phyloP scores from a whole-genome alignment of 2,113 vertebrate species.

The Megaptera novaeangliae region DNA sequence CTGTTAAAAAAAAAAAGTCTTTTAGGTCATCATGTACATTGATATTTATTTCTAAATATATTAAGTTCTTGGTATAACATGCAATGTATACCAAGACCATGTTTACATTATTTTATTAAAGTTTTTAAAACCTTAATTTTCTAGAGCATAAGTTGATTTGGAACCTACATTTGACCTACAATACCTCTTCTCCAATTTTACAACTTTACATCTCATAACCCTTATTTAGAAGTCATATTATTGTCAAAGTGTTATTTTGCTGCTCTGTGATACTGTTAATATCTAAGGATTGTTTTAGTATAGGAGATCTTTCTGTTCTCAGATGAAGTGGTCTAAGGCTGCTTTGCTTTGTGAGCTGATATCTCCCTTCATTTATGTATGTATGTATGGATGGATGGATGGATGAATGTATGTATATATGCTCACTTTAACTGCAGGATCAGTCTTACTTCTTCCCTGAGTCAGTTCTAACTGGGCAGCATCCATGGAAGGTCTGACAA shows the following conservation, averaged over 20 bases:
- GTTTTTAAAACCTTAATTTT: not conserved
- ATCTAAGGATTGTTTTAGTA: not conserved
- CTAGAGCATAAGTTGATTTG: not conserved
- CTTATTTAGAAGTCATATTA: not conserved
- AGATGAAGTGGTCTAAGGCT: not conserved
- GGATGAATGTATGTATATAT: not conserved
- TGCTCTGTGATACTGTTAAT: not conserved
- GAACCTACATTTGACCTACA: not conserved
- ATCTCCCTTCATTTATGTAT: not conserved
- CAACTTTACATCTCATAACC: not conserved
- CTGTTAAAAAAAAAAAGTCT: not conserved
- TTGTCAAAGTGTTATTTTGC: not conserved
- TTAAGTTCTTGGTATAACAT: not conserved
- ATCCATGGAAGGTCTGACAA: not conserved
- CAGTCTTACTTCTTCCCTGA: not conserved
- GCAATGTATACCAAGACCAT: not conserved
- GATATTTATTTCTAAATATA: not conserved
- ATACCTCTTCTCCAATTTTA: not conserved
- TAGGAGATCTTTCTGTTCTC: not conserved
- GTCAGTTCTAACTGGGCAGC: not conserved
- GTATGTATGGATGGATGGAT: too few species aligned
- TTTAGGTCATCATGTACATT: not conserved
- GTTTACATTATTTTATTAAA: not conserved
- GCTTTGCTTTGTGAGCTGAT: not conserved
- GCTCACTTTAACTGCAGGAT: not conserved